Evolutionary conservation across 2,797 vertebrate species (phyloP), one percentile per base, ranked within the genome.

Genomic region (Nyctibius grandis): DNA sequence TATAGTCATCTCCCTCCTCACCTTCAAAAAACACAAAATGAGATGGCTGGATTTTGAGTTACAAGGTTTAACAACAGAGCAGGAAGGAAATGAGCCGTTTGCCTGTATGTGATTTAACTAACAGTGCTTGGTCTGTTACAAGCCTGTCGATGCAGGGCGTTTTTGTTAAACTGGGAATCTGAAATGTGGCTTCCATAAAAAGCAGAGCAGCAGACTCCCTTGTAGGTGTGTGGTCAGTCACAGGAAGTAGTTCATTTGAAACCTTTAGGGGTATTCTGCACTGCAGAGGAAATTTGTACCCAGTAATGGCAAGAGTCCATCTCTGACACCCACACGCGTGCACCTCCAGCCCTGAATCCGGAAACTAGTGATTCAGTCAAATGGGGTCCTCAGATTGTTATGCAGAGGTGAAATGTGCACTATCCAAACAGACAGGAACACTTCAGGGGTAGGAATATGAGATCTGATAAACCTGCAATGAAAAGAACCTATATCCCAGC

Each of bases 121-220:
- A 68, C 53, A 79, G 47, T 9, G 23, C 76, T 89, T 82, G 59
- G 59, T 82, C 61, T 73, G 59, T 57, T 87, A 73, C 2, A 3
- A 73, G 42, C 34, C 50, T 38, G 61, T 42, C 15, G 5, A 42
- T 38, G 28, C 31, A 65, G 72, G 11, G 21, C 42, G 31, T 6
- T 87, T 76, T 47, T 89, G 54, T 85, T 69, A 38, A 87, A 82
- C 15, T 20, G 18, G 36, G 54, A 75, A 69, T 79, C 59, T 2
- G 1, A 73, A 91, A 85, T 6, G 34, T 36, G 45, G 36, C 38
- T 85, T 89, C 74, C 63, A 61, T 78, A 69, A 89, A 94, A 93
- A 57, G 8, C 31, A n/a, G 2, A 73, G 48, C 0, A 1, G 33
- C 70, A 85, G 50, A 38, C 14, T 70, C 48, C 13, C 0, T 0